Conservation (phyloP, 2,797 vertebrate genomes). For the Heliangelus exortis region DNA sequence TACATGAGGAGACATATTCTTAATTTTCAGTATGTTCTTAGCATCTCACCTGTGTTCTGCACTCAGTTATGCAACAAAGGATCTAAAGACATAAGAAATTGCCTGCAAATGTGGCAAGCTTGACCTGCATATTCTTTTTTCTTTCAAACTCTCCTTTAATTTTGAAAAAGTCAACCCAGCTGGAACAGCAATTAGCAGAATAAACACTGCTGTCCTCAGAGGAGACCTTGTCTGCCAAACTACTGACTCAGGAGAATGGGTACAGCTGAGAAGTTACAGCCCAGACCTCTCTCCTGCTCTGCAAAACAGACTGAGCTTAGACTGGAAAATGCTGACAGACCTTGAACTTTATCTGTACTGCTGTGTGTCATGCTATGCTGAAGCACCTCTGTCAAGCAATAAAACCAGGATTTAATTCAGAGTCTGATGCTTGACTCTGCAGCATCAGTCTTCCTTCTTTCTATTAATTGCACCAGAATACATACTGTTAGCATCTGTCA, state of each 20-base stretch:
- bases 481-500: slow-evolving; percentile 19
- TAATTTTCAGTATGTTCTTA: neutral
- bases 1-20: neutral
- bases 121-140: neutral
- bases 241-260: neutral
- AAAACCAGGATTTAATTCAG: slow-evolving; percentile 1
- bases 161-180: neutral
- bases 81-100: neutral
- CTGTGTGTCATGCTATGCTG: neutral
- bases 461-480: neutral
- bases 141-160: neutral
- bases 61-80: neutral
- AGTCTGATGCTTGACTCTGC: neutral
- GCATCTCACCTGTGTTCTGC: neutral
- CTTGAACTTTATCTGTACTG: neutral
- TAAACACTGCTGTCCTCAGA: neutral
- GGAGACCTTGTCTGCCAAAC: neutral
- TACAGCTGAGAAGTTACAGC: neutral
- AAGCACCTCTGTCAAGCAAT: neutral
- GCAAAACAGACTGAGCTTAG: neutral
- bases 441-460: neutral
- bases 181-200: slow-evolving; percentile 17
- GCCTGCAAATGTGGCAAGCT: neutral
- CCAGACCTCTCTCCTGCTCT: neutral
- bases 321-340: neutral